A percentile compares a stretch with the other conserved stretches of the same genome.
These are phyloP conservation scores for Pomatorhinus ruficollis DNA, from an alignment of 2,113 vertebrate genomes.

Conservation along the genomic window DNA sequence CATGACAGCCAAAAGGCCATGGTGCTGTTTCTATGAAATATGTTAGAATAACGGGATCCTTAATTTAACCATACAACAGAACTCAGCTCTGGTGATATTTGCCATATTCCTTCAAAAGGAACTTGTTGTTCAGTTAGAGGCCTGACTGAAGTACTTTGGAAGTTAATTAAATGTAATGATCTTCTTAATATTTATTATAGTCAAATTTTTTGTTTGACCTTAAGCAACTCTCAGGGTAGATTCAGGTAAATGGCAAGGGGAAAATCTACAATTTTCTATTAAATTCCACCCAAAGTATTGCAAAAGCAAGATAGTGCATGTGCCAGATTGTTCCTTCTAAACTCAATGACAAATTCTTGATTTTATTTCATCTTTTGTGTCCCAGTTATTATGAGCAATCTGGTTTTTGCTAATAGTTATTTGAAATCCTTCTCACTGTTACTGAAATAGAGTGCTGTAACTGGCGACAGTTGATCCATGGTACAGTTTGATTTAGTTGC, in stretches of 20 bases:
- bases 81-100: background rate
- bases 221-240: background rate
- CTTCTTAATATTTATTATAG: constrained; percentile 62
- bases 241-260: constrained; percentile 24
- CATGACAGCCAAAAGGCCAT: background rate
- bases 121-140: constrained; percentile 33
- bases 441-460: constrained; percentile 3
- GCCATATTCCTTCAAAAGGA: background rate
- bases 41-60: background rate
- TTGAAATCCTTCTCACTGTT: constrained; percentile 15
- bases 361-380: constrained; percentile 28
- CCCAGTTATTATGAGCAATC: background rate
- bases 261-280: constrained; percentile 36
- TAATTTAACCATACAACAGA: background rate
- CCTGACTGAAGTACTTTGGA: constrained; percentile 29
- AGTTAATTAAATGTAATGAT: constrained; percentile 66
- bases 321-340: background rate
- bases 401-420: background rate
- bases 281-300: constrained; percentile 8
- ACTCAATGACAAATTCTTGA: background rate
- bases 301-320: background rate
- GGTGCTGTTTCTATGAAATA: background rate
- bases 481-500: constrained; percentile 12
- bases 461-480: background rate
- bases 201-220: constrained; percentile 53